Conservation (phyloP, 2,888 invertebrate genomes). For the Ophion obscuratus region DNA sequence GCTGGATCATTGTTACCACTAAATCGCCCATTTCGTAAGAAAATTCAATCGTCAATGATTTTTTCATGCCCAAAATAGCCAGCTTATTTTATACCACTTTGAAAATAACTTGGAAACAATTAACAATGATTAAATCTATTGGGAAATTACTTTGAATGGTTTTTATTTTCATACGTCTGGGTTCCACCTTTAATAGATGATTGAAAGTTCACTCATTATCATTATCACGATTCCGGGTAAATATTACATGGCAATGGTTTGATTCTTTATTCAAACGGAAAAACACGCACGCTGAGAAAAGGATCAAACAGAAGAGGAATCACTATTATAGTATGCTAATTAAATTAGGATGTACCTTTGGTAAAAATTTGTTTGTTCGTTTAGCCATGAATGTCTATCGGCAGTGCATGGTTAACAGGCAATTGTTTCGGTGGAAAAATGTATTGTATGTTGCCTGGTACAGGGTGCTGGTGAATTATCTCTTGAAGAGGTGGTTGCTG, state of each 20-base stretch:
- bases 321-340: not conserved
- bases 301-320: constrained; percentile 13
- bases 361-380: constrained; percentile 28
- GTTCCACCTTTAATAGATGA: not conserved
- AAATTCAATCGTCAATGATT: too few species aligned
- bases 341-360: constrained; percentile 49
- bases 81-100: not conserved
- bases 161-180: not conserved
- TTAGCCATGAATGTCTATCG: too few species aligned
- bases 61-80: not conserved
- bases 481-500: constrained; percentile 31
- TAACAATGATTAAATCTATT: not conserved
- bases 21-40: too few species aligned
- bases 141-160: not conserved
- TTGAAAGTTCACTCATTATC: constrained; percentile 24
- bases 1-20: too few species aligned
- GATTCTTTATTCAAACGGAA: constrained; percentile 6
- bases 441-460: constrained; percentile 49
- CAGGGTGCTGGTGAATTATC: constrained; percentile 15
- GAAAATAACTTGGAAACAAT: not conserved
- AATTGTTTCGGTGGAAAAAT: constrained; percentile 25
- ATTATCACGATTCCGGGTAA: constrained; percentile 42
- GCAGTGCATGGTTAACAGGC: constrained; percentile 49
- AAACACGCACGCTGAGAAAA: not conserved
- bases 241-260: constrained; percentile 51